Evolutionary conservation across 2,113 vertebrate species (phyloP), one percentile per base, ranked within the genome.

Genomic region (Xenopus laevis): DNA sequence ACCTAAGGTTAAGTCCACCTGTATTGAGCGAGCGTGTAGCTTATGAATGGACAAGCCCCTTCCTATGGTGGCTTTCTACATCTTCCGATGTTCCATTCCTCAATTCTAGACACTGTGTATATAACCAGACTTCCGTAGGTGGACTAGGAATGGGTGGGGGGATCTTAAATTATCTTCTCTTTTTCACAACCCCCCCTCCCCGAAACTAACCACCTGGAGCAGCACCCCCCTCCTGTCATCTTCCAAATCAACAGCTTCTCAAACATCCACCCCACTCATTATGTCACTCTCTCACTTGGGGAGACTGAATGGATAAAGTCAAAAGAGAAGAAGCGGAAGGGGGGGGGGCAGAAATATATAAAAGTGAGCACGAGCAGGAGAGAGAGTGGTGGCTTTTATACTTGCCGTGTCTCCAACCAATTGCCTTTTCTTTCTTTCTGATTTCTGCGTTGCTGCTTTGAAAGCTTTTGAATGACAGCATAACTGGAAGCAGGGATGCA

Each of bases 381-480:
- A 16, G 3, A 40, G 82, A 87, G 85, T 84, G 84, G 84, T 85
- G 84, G 84, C 89, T 88, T 87, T 92, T 76, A 92, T 89, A 89
- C 91, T 90, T 87, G 83, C 88, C 89, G 89, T 79, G 84, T 84
- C 86, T 87, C 88, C 84, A 87, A 88, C 88, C 88, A 90, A 89
- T 91, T 91, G 86, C 87, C 90, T 87, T 55, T 91, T 93, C 47
- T 76, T 91, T 87, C 47, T 76, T 91, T 87, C 91, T 88, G 92
- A 95, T 95, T 96, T 96, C 92, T 96, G 92, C 92, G 91, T 95
- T 92, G 92, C 90, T 95, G 94, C 88, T 93, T 93, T 91, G 92
- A 93, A 94, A 94, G 92, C 90, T 87, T 88, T 89, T 94, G 92
- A 95, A 89, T 91, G 91, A 90, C 90, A 88, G 93, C 91, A 78